Evolutionary conservation across 2,888 invertebrate species (phyloP).

Genomic region (Drosophila niveifrons): DNA sequence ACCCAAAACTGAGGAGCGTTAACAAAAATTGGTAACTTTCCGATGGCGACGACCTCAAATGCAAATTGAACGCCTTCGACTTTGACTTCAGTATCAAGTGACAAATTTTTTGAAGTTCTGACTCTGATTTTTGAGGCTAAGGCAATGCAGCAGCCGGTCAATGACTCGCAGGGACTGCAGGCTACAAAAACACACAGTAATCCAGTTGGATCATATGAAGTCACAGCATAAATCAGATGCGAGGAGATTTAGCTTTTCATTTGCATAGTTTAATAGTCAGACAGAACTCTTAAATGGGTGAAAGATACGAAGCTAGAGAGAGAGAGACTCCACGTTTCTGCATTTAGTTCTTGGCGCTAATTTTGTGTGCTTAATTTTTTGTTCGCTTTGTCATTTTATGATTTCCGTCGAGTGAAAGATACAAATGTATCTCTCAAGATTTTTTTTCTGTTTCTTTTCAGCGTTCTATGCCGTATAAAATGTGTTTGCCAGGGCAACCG

Average conservation of each 20-base stretch:
- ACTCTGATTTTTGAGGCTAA: too few relatives aligned
- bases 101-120: too few relatives aligned
- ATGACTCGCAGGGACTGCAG: conserved; percentile 16
- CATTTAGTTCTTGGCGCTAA: conserved; percentile 42
- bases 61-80: conserved; percentile 59
- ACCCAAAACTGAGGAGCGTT: conserved; percentile 56
- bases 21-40: conserved; percentile 52
- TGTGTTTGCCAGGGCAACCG: conserved; percentile 64
- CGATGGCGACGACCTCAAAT: conserved; percentile 66
- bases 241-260: conserved; percentile 33
- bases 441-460: neutral
- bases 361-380: conserved; percentile 36
- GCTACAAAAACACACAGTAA: conserved; percentile 3
- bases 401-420: conserved; percentile 45
- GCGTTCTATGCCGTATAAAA: conserved; percentile 68
- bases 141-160: conserved; percentile 38
- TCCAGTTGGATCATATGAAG: conserved; percentile 28
- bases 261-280: conserved; percentile 73
- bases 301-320: neutral
- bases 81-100: neutral
- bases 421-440: conserved; percentile 6
- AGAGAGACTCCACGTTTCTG: conserved; percentile 6
- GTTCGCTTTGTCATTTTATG: conserved; percentile 54
- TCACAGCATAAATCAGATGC: conserved; percentile 60
- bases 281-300: neutral